Conservation (phyloP, 2,888 invertebrate species). For the Dicycla oo region DNA sequence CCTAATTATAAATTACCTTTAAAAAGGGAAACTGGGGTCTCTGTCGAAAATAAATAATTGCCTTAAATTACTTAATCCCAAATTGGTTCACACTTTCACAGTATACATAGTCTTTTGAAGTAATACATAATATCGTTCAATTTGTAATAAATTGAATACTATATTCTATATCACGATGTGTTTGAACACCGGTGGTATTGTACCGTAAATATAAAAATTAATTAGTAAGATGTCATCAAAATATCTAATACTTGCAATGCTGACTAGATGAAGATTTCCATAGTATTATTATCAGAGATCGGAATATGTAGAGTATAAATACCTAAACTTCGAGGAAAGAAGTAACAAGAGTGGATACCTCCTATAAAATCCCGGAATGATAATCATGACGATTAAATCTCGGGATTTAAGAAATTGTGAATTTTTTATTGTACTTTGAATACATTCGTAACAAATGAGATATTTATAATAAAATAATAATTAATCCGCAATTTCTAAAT, state of each 20-base stretch:
- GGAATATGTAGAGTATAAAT: too few species aligned
- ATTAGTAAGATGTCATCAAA: neutral
- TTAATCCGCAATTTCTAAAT: too few species aligned
- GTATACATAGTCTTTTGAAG: conserved; percentile 27
- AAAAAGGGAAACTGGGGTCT: conserved; percentile 88
- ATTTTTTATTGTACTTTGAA: too few species aligned
- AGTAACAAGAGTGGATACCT: too few species aligned
- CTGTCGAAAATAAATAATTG: conserved; percentile 87
- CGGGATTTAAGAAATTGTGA: too few species aligned
- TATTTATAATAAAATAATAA: too few species aligned
- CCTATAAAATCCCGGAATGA: too few species aligned
- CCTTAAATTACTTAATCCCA: conserved; percentile 61
- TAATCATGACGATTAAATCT: too few species aligned
- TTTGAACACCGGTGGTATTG: neutral
- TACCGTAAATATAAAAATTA: conserved; percentile 17
- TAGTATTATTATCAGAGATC: conserved; percentile 10
- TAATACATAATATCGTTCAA: conserved; percentile 14
- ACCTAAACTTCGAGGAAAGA: too few species aligned
- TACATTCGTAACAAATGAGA: too few species aligned
- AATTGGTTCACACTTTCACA: conserved; percentile 44
- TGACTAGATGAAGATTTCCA: conserved; percentile 30
- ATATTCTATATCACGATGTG: conserved; percentile 2
- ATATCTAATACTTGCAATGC: conserved; percentile 19
- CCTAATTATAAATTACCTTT: conserved; percentile 88
- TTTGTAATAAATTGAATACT: conserved; percentile 7